Conservation (phyloP, 2,797 vertebrate species). For the Sebastes trivittatus region DNA sequence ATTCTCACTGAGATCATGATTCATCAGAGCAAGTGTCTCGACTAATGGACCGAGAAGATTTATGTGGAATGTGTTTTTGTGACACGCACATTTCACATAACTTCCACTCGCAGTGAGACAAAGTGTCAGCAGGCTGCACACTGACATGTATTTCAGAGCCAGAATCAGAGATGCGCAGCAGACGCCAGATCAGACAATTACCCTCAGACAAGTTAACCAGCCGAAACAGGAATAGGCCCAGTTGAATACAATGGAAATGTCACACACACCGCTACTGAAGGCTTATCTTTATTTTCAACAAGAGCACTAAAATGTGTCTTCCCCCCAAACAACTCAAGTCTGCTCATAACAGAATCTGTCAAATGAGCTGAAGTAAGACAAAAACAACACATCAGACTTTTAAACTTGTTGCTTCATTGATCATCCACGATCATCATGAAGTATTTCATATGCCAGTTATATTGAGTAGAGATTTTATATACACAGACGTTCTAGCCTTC, state of each 20-base stretch:
- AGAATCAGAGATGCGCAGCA: slow-evolving; percentile 67
- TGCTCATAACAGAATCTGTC: slow-evolving; percentile 33
- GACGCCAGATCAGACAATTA: slow-evolving; percentile 76
- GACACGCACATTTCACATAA: slow-evolving; percentile 61
- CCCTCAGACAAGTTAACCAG: slow-evolving; percentile 73
- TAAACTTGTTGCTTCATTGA: slow-evolving; percentile 2
- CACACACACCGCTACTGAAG: slow-evolving; percentile 50
- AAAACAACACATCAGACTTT: not conserved
- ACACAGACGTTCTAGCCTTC: not conserved
- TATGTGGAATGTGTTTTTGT: slow-evolving; percentile 70
- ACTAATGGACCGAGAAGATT: slow-evolving; percentile 71
- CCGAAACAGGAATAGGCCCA: slow-evolving; percentile 51
- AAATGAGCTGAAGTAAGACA: slow-evolving; percentile 25
- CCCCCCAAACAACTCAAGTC: slow-evolving; percentile 22
- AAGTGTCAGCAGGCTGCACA: slow-evolving; percentile 58
- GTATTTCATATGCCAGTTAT: not conserved
- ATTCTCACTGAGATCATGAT: slow-evolving; percentile 68
- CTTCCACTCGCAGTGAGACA: slow-evolving; percentile 54
- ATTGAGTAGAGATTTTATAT: not conserved
- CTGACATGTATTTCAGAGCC: slow-evolving; percentile 65
- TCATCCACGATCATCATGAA: not conserved
- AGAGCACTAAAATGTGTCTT: slow-evolving; percentile 7
- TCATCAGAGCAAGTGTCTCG: slow-evolving; percentile 68
- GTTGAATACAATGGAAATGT: slow-evolving; percentile 56
- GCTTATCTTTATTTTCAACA: slow-evolving; percentile 52